Conservation (phyloP, 2,888 invertebrate species). For the Rhodophaea formosa region DNA sequence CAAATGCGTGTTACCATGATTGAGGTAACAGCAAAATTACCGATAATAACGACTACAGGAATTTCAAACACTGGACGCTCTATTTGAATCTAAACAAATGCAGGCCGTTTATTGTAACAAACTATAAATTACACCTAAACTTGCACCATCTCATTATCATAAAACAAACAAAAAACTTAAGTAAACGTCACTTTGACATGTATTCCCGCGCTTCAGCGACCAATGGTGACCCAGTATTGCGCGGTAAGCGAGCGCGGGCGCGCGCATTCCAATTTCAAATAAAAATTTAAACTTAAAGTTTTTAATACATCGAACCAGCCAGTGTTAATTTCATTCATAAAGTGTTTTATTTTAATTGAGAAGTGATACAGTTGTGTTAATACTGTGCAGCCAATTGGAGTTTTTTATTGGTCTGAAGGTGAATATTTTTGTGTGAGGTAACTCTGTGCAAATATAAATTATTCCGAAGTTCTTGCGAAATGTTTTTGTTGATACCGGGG, state of each 20-base stretch:
- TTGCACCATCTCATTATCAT: slow-evolving; percentile 27
- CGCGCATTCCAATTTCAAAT: slow-evolving; percentile 48
- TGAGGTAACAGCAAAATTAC: slow-evolving; percentile 5
- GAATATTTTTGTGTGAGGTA: slow-evolving; percentile 42
- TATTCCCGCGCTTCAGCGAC: slow-evolving; percentile 61
- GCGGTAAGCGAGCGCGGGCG: slow-evolving; percentile 48
- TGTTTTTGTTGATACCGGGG: slow-evolving; percentile 44
- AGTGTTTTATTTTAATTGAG: slow-evolving; percentile 19
- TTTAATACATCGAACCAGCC: slow-evolving; percentile 21
- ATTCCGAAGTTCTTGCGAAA: slow-evolving; percentile 49
- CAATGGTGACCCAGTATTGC: slow-evolving; percentile 63
- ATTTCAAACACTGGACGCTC: slow-evolving; percentile 34
- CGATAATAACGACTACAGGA: background rate
- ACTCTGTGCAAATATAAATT: slow-evolving; percentile 44
- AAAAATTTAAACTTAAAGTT: slow-evolving; percentile 26
- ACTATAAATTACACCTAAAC: slow-evolving; percentile 22
- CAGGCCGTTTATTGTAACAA: slow-evolving; percentile 27
- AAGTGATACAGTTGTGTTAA: slow-evolving; percentile 17
- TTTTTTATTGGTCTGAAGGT: slow-evolving; percentile 38
- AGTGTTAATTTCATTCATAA: slow-evolving; percentile 32
- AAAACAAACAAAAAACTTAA: slow-evolving; percentile 44
- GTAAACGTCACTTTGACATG: slow-evolving; percentile 48
- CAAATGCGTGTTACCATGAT: background rate
- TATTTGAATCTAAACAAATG: slow-evolving; percentile 46
- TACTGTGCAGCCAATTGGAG: slow-evolving; percentile 11